Evolutionary conservation across 23 tunicate genomes (phyloP).

Genomic region (Diplosoma virens): DNA sequence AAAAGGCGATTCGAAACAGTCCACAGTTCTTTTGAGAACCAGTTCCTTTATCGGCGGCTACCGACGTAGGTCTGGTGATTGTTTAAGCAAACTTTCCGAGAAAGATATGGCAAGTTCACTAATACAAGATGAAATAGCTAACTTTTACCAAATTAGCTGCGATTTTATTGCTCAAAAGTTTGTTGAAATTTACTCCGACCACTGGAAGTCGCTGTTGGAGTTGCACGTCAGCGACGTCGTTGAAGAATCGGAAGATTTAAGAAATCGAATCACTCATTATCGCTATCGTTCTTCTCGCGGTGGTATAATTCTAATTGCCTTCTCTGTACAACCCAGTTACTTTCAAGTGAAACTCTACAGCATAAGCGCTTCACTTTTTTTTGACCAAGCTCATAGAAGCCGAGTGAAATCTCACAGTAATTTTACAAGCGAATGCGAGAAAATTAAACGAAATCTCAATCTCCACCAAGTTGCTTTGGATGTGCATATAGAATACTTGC

Average conservation of each 20-base stretch:
- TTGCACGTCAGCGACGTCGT: neutral
- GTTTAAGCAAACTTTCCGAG: slow-evolving; percentile 29
- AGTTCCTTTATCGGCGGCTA: slow-evolving; percentile 44
- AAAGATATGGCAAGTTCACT: neutral
- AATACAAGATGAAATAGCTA: neutral
- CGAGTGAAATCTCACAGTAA: neutral
- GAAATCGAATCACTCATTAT: slow-evolving; percentile 1
- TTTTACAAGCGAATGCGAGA: slow-evolving; percentile 38
- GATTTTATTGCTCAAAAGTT: slow-evolving; percentile 15
- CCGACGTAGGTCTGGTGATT: slow-evolving; percentile 51
- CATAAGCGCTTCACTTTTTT: slow-evolving; percentile 2
- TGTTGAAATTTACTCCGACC: slow-evolving; percentile 22
- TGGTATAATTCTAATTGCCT: slow-evolving; percentile 28
- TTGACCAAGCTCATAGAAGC: neutral
- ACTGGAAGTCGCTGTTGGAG: slow-evolving; percentile 43
- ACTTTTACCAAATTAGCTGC: neutral
- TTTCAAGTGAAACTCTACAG: slow-evolving; percentile 38
- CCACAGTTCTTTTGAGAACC: slow-evolving; percentile 28
- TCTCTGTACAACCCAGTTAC: neutral
- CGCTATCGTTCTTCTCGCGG: slow-evolving; percentile 37
- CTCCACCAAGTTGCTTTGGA: slow-evolving; percentile 46
- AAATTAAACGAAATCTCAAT: slow-evolving; percentile 36
- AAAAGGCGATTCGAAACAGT: neutral
- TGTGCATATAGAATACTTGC: slow-evolving; percentile 47
- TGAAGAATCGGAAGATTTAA: neutral